Conservation (phyloP, 2,797 vertebrate species). For the Toxotes lorentzi region DNA sequence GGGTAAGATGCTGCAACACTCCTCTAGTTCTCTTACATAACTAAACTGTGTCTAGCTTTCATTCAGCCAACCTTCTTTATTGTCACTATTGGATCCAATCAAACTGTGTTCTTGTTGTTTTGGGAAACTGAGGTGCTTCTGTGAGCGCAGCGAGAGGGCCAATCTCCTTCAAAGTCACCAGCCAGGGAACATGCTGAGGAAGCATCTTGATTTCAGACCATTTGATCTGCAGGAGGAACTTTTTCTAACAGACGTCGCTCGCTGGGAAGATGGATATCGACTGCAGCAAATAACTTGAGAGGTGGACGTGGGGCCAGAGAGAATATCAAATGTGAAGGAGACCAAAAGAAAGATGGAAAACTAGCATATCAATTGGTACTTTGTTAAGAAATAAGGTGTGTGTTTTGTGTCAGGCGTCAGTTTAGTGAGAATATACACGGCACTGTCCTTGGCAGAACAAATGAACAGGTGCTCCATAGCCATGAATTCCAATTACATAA, state of each 20-base stretch:
- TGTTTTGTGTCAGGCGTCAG: constrained; percentile 40
- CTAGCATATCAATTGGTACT: constrained; percentile 48
- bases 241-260: constrained; percentile 69
- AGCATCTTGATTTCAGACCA: constrained; percentile 80
- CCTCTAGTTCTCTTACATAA: constrained; percentile 68
- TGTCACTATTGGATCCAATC: constrained; percentile 73
- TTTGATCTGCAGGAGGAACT: constrained; percentile 82
- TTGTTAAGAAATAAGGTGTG: constrained; percentile 55
- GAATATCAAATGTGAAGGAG: constrained; percentile 71
- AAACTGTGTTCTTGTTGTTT: constrained; percentile 78
- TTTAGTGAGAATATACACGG: constrained; percentile 34
- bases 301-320: constrained; percentile 62
- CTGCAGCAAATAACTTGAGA: constrained; percentile 79
- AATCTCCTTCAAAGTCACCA: constrained; percentile 85
- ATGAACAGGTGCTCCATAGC: constrained; percentile 33
- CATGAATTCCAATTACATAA: constrained; percentile 54
- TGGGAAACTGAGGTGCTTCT: constrained; percentile 61
- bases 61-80: constrained; percentile 69
- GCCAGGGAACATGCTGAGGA: constrained; percentile 78
- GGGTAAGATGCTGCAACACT: constrained; percentile 60
- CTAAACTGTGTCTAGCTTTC: constrained; percentile 70
- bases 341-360: constrained; percentile 49
- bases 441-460: constrained; percentile 40
- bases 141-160: constrained; percentile 75
- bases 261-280: constrained; percentile 76